A percentile compares a stretch with the other conserved stretches of the same genome.
These are phyloP conservation scores for Trissolcus brochymenae DNA, from an alignment of 2,888 invertebrate genomes.

Conservation along the genomic window DNA sequence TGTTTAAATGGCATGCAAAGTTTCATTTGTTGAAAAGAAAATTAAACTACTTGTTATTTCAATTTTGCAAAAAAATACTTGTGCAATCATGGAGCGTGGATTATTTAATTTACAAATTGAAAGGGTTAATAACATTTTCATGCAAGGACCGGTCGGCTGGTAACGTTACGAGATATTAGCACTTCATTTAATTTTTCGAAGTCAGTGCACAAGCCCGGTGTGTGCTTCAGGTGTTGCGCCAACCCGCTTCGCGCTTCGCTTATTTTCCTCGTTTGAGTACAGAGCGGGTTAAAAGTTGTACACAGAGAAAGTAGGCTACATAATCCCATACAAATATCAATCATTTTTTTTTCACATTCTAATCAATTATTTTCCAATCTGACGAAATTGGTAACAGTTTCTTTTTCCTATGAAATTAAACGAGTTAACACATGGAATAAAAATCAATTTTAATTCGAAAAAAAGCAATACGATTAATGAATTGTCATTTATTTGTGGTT, in stretches of 20 bases:
- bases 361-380: no score
- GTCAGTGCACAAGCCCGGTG: conserved; percentile 19
- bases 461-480: no score
- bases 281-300: conserved; percentile 34
- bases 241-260: conserved; percentile 28
- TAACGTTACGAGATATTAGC: conserved; percentile 9
- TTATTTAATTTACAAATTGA: no score
- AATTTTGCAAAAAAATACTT: no score
- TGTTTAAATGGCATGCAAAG: no score
- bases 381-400: background rate
- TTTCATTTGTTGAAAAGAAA: no score
- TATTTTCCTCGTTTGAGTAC: conserved; percentile 25
- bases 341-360: background rate
- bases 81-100: no score
- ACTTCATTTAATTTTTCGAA: conserved; percentile 31
- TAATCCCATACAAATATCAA: conserved; percentile 30
- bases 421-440: no score
- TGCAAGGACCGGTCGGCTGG: background rate
- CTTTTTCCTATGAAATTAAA: background rate
- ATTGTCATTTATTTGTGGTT: background rate
- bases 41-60: no score
- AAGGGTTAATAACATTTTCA: background rate
- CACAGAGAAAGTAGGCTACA: conserved; percentile 48
- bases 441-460: no score
- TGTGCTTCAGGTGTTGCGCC: conserved; percentile 26